phyloP scores from a whole-genome alignment of 1,140 invertebrate species.

The Wasmannia auropunctata region DNA sequence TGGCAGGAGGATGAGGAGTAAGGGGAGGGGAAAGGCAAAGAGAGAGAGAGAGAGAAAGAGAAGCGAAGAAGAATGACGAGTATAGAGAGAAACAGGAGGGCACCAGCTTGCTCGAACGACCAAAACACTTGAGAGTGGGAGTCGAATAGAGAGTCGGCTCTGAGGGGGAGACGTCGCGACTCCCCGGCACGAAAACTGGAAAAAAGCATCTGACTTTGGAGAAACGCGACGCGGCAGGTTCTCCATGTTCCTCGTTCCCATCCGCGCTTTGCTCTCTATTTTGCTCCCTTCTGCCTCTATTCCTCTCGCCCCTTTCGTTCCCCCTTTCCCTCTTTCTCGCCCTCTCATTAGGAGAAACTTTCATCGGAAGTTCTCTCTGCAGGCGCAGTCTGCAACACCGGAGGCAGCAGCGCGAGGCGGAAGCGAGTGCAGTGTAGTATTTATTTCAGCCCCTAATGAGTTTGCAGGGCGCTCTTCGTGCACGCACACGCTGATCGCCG shows the following conservation, averaged over 20 bases:
- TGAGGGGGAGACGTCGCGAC: constrained; percentile 40
- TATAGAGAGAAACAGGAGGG: constrained; percentile 31
- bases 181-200: constrained; percentile 50
- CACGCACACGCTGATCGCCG: constrained; percentile 52
- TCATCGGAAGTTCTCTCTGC: constrained; percentile 61
- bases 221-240: constrained; percentile 44
- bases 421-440: constrained; percentile 71
- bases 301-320: neutral
- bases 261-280: constrained; percentile 33
- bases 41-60: constrained; percentile 11
- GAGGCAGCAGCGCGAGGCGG: constrained; percentile 39
- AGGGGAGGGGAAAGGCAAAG: neutral
- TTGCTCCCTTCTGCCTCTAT: constrained; percentile 38
- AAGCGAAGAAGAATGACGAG: constrained; percentile 56
- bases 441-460: constrained; percentile 78
- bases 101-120: constrained; percentile 59
- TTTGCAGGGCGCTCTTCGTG: constrained; percentile 65
- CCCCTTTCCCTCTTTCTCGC: constrained; percentile 2
- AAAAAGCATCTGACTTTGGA: constrained; percentile 62
- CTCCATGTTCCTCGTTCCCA: constrained; percentile 39
- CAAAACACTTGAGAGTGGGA: constrained; percentile 57
- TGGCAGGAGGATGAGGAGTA: neutral
- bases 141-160: constrained; percentile 19
- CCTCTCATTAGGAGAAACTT: constrained; percentile 75
- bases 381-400: constrained; percentile 41